A percentile compares a stretch with the other conserved stretches of the same genome.
phyloP scores from a whole-genome alignment of 92 coral and sea anemone species.

The Umimayanthus kanabou region DNA sequence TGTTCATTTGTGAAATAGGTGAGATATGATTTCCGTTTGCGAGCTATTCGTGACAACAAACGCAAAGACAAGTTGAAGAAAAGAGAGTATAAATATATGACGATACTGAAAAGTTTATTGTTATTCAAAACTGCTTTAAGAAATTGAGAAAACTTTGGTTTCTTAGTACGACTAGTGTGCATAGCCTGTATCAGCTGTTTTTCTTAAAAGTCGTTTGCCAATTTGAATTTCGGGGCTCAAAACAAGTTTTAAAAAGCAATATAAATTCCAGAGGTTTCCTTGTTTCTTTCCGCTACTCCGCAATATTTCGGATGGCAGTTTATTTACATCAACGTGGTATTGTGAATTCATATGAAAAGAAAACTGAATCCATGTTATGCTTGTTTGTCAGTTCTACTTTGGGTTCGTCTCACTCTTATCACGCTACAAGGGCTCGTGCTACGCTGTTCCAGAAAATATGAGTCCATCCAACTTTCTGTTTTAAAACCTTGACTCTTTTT shows the following conservation, averaged over 20 bases:
- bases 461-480: too few species aligned
- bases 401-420: not conserved
- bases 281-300: not conserved
- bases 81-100: not conserved
- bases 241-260: not conserved
- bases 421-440: not conserved
- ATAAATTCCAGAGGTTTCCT: not conserved
- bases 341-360: not conserved
- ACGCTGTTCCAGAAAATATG: too few species aligned
- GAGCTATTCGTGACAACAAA: not conserved
- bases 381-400: conserved; percentile 7
- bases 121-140: too few species aligned
- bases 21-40: conserved; percentile 4
- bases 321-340: not conserved
- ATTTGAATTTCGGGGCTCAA: not conserved
- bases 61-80: not conserved
- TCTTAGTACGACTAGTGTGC: not conserved
- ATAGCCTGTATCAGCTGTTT: not conserved
- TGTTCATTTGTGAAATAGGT: conserved; percentile 30
- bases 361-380: not conserved
- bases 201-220: not conserved
- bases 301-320: not conserved
- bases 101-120: not conserved
- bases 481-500: too few species aligned
- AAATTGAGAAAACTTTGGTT: not conserved